A percentile compares a stretch with the other conserved stretches of the same genome.
Conservation (phyloP, 2,888 invertebrate genomes). For the Ophion slaviceki region DNA sequence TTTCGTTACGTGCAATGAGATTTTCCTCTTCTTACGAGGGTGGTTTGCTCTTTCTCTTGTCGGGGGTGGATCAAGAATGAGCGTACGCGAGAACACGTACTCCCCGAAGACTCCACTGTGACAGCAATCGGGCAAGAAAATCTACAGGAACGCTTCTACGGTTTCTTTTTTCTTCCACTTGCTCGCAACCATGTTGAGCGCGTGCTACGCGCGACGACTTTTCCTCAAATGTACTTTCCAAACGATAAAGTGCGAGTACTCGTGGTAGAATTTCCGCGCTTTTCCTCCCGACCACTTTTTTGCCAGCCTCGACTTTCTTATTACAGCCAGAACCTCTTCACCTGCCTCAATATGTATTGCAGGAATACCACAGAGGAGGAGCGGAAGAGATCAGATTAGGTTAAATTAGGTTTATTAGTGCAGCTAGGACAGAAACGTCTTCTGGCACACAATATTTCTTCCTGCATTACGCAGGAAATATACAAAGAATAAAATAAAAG, state of each 20-base stretch:
- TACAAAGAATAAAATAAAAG: too few species aligned
- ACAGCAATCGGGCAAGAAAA: constrained; percentile 47
- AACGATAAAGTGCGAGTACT: constrained; percentile 45
- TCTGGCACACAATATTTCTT: too few species aligned
- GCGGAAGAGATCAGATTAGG: too few species aligned
- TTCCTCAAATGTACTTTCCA: constrained; percentile 46
- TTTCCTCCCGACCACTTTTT: constrained; percentile 24
- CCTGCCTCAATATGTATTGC: constrained; percentile 10
- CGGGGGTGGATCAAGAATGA: constrained; percentile 42
- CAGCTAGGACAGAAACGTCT: too few species aligned
- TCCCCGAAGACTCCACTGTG: constrained; percentile 35
- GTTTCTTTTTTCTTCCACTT: constrained; percentile 23
- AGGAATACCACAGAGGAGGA: constrained; percentile 6
- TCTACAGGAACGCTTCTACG: constrained; percentile 29
- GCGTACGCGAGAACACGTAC: constrained; percentile 38
- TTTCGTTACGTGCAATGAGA: constrained; percentile 28
- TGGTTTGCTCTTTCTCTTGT: constrained; percentile 9
- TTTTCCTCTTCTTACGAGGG: constrained; percentile 30
- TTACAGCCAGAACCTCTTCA: constrained; percentile 51
- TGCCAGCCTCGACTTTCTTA: constrained; percentile 58
- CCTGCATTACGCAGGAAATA: too few species aligned
- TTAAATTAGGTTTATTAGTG: too few species aligned
- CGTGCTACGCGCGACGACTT: constrained; percentile 49
- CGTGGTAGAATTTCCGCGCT: constrained; percentile 50
- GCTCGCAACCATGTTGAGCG: constrained; percentile 32